phyloP scores from a whole-genome alignment of 2,113 vertebrate genomes.

The Tragulus kanchil region DNA sequence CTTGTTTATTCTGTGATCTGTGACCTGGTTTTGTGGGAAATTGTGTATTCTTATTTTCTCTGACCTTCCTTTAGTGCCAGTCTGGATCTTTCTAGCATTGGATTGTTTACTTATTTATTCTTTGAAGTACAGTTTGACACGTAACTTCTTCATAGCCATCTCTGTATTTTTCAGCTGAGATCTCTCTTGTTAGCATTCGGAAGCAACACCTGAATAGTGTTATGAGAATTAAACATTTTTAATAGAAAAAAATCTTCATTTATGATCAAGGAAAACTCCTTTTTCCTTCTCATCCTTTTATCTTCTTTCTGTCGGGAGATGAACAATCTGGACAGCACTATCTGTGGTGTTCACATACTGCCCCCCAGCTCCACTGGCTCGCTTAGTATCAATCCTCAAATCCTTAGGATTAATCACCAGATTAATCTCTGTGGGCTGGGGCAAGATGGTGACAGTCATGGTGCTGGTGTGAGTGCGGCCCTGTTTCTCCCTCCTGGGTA shows the following conservation, averaged over 20 bases:
- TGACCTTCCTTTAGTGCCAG: slow-evolving; percentile 96
- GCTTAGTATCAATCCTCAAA: slow-evolving; percentile 95
- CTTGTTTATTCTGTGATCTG: slow-evolving; percentile 95
- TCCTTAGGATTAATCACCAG: slow-evolving; percentile 95
- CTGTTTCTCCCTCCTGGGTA: slow-evolving; percentile 96
- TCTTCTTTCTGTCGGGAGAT: slow-evolving; percentile 91
- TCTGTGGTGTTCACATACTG: slow-evolving; percentile 99
- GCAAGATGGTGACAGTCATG: slow-evolving; percentile 96
- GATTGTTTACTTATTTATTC: slow-evolving; percentile 93
- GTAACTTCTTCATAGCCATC: slow-evolving; percentile 94
- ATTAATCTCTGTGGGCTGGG: slow-evolving; percentile 95
- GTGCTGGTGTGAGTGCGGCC: slow-evolving; percentile 98
- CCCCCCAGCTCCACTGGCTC: slow-evolving; percentile 97
- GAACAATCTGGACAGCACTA: slow-evolving; percentile 96
- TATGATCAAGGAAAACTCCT: slow-evolving; percentile 54
- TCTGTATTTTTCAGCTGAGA: slow-evolving; percentile 97
- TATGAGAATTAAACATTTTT: slow-evolving; percentile 71
- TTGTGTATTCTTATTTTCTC: slow-evolving; percentile 99
- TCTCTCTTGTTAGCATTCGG: slow-evolving; percentile 97
- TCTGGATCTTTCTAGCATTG: slow-evolving; percentile 94
- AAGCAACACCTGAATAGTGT: slow-evolving; percentile 90
- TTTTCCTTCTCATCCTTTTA: slow-evolving; percentile 56
- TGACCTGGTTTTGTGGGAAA: slow-evolving; percentile 96
- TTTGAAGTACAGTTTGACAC: slow-evolving; percentile 95
- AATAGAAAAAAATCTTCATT: slow-evolving; percentile 63